Conservation (phyloP, 2,113 vertebrate genomes). For the Rhodinocichla rosea region DNA sequence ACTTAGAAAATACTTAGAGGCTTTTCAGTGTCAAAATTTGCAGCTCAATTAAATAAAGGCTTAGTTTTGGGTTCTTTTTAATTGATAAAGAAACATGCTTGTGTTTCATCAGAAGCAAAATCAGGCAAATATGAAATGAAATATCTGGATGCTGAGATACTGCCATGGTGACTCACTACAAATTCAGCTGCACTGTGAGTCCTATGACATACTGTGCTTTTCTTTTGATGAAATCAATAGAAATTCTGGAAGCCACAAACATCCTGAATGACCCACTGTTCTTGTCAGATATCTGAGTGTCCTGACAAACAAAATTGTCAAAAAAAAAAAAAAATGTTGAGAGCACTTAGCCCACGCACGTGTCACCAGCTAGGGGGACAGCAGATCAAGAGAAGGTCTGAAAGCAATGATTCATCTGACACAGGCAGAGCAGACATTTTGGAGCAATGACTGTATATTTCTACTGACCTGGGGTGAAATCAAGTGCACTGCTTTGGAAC, state of each 20-base stretch:
- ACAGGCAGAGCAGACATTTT: neutral
- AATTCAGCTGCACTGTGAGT: neutral
- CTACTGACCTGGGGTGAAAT: constrained; percentile 28
- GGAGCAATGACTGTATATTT: neutral
- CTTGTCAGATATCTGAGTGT: neutral
- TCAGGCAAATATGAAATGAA: neutral
- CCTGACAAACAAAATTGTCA: neutral
- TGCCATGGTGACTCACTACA: constrained; percentile 3
- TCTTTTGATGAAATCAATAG: constrained; percentile 18
- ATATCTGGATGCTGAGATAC: neutral
- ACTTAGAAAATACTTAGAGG: neutral
- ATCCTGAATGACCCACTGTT: constrained; percentile 49
- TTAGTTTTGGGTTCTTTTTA: neutral
- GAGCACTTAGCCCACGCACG: neutral
- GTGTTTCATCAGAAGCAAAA: neutral
- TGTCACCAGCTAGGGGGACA: neutral
- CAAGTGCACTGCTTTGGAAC: neutral
- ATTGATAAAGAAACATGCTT: neutral
- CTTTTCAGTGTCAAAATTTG: neutral
- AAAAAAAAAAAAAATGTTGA: neutral
- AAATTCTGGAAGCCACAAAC: neutral
- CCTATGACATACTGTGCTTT: constrained; percentile 33
- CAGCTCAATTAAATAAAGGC: neutral
- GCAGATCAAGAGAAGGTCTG: neutral
- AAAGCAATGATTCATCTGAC: neutral